Evolutionary conservation across 2,797 vertebrate species (phyloP), one percentile per base, ranked within the genome.

Genomic region (Cirrhinus mrigala): DNA sequence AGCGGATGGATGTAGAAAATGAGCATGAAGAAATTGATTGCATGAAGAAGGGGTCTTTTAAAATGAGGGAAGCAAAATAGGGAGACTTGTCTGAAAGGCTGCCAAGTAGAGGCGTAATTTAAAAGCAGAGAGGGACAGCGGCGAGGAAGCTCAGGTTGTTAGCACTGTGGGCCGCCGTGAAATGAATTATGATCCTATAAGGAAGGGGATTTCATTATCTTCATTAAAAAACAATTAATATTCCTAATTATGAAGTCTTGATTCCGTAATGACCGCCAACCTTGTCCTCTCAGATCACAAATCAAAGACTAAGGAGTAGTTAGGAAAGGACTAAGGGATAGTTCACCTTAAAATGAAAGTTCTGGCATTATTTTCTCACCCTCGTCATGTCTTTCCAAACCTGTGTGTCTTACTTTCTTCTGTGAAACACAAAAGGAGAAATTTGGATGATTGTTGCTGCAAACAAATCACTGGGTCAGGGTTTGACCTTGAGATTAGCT

Each of bases 21-120:
- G 52, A 70, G 64, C 33, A 54, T 50, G 68, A 81, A 82, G 69
- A 40, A 70, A 85, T 16, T 85, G 73, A 85, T 73, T 62, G 40
- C 66, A 40, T 46, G 44, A 50, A 29, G 44, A 50, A 24, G 18
- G 27, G 22, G 58, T 68, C 11, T 76, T 58, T 81, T 48, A 8
- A 66, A 66, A 75, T 33, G 40, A 50, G n/a, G 33, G 64, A 58
- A 54, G 37, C 48, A 6, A 46, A 74, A 40, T 16, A 7, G 75
- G n/a, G n/a, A 58, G 16, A 46, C 11, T 64, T 44, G 56, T 79
- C 22, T 52, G 33, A 62, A 70, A 86, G 40, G 40, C 50, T 66
- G 70, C 44, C 69, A 50, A 81, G 52, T n/a, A 46, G 10, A 7
- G 18, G 48, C 2, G 37, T 77, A 22, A 37, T 76, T 78, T 22